A percentile compares a stretch with the other conserved stretches of the same genome.
These are phyloP conservation scores for Haliclystus octoradiatus DNA, from an alignment of 30 jellyfish, hydroid and myxozoan genomes.

Conservation along the genomic window DNA sequence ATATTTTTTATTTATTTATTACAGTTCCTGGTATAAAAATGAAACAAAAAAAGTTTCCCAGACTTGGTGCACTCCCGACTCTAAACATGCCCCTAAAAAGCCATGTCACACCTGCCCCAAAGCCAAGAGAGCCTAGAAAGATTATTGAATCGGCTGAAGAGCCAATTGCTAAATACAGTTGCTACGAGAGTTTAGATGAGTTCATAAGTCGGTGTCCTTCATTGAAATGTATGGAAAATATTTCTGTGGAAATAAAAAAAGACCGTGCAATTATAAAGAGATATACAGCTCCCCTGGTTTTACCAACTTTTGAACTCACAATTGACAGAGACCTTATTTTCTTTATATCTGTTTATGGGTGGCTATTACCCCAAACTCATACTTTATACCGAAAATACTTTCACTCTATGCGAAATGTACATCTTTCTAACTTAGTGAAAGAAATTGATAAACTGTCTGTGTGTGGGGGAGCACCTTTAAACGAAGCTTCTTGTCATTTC, in stretches of 20 bases:
- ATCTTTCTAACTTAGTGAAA: not conserved
- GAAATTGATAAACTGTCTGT: not conserved
- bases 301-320: not conserved
- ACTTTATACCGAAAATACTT: not conserved
- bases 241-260: too few species aligned
- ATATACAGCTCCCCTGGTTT: not conserved
- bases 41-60: constrained; percentile 4
- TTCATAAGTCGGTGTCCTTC: too few species aligned
- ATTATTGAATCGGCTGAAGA: too few species aligned
- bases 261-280: too few species aligned
- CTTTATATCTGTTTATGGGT: not conserved
- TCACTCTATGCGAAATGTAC: not conserved
- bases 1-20: too few species aligned
- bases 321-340: constrained; percentile 1
- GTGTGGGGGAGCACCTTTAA: constrained; percentile 9
- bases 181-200: too few species aligned
- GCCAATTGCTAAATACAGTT: too few species aligned
- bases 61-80: constrained; percentile 4
- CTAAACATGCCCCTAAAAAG: constrained; percentile 5
- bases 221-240: too few species aligned
- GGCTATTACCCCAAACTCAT: constrained; percentile 1
- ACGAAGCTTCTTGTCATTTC: not conserved
- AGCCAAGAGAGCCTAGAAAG: too few species aligned
- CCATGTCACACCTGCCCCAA: too few species aligned
- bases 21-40: too few species aligned